Evolutionary conservation across 2,797 vertebrate species (phyloP).

Genomic region (Xyrichtys novacula): DNA sequence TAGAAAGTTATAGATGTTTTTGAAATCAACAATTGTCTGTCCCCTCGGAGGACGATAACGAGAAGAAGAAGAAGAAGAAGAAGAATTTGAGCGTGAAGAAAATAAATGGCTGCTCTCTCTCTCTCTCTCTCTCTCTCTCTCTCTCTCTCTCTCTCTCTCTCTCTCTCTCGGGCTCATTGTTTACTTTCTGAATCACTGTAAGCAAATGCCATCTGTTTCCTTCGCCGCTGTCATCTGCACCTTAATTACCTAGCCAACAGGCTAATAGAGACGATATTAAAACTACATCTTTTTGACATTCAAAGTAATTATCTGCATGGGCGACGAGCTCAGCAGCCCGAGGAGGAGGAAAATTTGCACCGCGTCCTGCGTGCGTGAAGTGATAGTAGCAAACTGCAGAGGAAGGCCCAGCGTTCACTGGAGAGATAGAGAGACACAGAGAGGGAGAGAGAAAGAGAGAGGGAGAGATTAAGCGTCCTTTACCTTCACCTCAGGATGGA

Average conservation of each 20-base stretch:
- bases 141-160: slow-evolving; percentile 69
- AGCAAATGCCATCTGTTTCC: slow-evolving; percentile 99
- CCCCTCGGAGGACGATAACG: slow-evolving; percentile 41
- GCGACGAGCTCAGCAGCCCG: slow-evolving; percentile 89
- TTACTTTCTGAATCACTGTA: slow-evolving; percentile 97
- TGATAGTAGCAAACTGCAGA: slow-evolving; percentile 55
- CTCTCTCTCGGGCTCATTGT: slow-evolving; percentile 88
- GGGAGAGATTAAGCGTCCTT: slow-evolving; percentile 10
- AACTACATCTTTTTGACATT: slow-evolving; percentile 99
- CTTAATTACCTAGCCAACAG: slow-evolving; percentile 98
- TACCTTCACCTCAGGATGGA: slow-evolving; percentile 17
- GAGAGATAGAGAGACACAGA: too few species aligned
- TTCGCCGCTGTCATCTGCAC: slow-evolving; percentile 94
- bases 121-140: slow-evolving; percentile 60
- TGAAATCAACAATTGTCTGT: slow-evolving; percentile 52
- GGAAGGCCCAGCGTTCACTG: slow-evolving; percentile 13
- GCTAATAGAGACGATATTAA: slow-evolving; percentile 99
- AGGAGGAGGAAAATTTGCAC: slow-evolving; percentile 80
- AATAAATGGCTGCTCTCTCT: slow-evolving; percentile 71
- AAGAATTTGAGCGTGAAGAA: slow-evolving; percentile 33
- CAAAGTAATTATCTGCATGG: slow-evolving; percentile 96
- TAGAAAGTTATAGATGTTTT: slow-evolving; percentile 35
- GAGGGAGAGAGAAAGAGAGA: slow-evolving; percentile 32
- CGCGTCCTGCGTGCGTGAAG: slow-evolving; percentile 26
- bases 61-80: slow-evolving; percentile 22